Evolutionary conservation across 2,113 vertebrate genomes (phyloP).

Genomic region (Dasyornis broadbenti): DNA sequence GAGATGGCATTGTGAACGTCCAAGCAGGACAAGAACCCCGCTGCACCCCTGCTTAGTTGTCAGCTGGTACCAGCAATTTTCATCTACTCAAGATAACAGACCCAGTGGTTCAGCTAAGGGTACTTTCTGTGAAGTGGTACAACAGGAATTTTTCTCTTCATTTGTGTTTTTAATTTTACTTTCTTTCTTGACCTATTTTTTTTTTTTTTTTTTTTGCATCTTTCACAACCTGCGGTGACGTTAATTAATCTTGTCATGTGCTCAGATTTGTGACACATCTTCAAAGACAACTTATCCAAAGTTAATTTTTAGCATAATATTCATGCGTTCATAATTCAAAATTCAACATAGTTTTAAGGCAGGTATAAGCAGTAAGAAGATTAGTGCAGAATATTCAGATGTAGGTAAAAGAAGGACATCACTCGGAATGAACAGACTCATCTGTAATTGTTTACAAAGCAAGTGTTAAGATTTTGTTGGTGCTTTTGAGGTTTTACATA

Average conservation of each 20-base stretch:
- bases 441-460: neutral
- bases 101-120: neutral
- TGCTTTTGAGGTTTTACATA: neutral
- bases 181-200: neutral
- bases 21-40: neutral
- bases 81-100: neutral
- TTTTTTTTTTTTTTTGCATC: neutral
- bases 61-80: neutral
- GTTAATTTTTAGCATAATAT: conserved; percentile 1
- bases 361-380: neutral
- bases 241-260: conserved; percentile 28
- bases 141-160: neutral
- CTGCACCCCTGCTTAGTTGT: neutral
- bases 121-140: neutral
- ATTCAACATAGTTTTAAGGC: neutral
- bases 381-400: neutral
- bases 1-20: neutral
- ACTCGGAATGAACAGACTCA: neutral
- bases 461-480: neutral
- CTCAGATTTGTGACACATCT: neutral
- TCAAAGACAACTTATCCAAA: neutral
- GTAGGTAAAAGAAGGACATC: neutral
- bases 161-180: neutral
- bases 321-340: neutral
- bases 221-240: neutral